Conservation (phyloP, 2,888 invertebrate genomes). For the Malacosoma neustria region DNA sequence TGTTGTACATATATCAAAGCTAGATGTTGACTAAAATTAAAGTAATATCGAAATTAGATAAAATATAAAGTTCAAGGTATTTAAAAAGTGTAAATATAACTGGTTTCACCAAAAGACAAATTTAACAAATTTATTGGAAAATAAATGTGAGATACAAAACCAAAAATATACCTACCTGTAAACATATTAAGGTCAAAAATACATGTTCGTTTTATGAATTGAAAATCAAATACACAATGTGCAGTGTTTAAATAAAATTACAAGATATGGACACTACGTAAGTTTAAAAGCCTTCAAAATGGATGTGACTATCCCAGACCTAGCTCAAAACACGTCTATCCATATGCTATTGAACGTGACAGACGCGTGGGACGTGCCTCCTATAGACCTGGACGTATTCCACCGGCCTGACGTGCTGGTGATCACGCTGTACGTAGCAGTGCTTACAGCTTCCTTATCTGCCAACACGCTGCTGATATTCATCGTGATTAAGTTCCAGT, state of each 20-base stretch:
- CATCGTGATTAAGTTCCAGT: conserved; percentile 82
- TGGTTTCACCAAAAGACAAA: too few relatives aligned
- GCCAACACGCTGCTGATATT: conserved; percentile 81
- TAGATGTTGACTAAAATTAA: too few relatives aligned
- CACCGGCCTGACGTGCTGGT: conserved; percentile 64
- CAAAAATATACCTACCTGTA: too few relatives aligned
- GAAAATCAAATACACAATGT: too few relatives aligned
- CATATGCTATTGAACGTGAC: conserved; percentile 29
- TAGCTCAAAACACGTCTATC: conserved; percentile 18
- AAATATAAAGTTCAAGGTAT: too few relatives aligned
- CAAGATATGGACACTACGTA: not conserved
- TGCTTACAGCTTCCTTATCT: conserved; percentile 77
- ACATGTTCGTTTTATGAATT: too few relatives aligned
- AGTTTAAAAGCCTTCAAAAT: not conserved
- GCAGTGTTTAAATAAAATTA: not conserved
- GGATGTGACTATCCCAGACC: not conserved
- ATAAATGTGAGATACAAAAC: too few relatives aligned
- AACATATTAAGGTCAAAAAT: too few relatives aligned
- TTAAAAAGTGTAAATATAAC: too few relatives aligned
- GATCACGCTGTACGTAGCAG: conserved; percentile 78
- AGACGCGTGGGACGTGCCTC: conserved; percentile 28
- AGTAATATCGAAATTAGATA: too few relatives aligned
- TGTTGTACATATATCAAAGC: too few relatives aligned
- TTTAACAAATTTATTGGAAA: too few relatives aligned
- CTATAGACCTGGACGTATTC: conserved; percentile 51